These are phyloP conservation scores for Lasioglossum baleicum DNA, from an alignment of 1,140 invertebrate species.

Conservation along the genomic window DNA sequence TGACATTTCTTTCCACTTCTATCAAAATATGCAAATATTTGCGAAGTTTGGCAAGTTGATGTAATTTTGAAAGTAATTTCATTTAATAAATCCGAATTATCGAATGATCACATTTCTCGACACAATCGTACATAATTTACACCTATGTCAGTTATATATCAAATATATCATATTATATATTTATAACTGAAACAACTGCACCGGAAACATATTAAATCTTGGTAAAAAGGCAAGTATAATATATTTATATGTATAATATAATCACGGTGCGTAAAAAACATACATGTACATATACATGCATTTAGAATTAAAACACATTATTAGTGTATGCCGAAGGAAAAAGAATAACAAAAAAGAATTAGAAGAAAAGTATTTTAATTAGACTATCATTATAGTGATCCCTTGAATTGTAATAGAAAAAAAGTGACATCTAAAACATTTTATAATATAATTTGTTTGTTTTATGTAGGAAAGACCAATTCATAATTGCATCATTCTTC, in stretches of 20 bases:
- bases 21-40: conserved; percentile 7
- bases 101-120: conserved; percentile 42
- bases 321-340: conserved; percentile 49
- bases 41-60: conserved; percentile 3
- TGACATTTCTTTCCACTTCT: conserved; percentile 17
- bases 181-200: conserved; percentile 30
- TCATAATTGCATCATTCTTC: background rate
- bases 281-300: conserved; percentile 47
- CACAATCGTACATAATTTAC: conserved; percentile 28
- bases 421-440: background rate
- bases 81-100: conserved; percentile 34
- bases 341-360: conserved; percentile 51
- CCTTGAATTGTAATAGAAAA: conserved; percentile 9
- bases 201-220: conserved; percentile 33
- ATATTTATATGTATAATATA: conserved; percentile 46
- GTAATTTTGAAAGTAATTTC: conserved; percentile 28
- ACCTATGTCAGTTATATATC: conserved; percentile 31
- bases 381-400: conserved; percentile 29
- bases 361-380: conserved; percentile 43
- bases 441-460: background rate
- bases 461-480: background rate
- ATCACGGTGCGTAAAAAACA: conserved; percentile 42
- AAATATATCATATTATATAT: conserved; percentile 30
- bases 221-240: conserved; percentile 29
- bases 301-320: conserved; percentile 40